Evolutionary conservation across 2,113 vertebrate species (phyloP).

Genomic region (Protobothrops mucrosquamatus): DNA sequence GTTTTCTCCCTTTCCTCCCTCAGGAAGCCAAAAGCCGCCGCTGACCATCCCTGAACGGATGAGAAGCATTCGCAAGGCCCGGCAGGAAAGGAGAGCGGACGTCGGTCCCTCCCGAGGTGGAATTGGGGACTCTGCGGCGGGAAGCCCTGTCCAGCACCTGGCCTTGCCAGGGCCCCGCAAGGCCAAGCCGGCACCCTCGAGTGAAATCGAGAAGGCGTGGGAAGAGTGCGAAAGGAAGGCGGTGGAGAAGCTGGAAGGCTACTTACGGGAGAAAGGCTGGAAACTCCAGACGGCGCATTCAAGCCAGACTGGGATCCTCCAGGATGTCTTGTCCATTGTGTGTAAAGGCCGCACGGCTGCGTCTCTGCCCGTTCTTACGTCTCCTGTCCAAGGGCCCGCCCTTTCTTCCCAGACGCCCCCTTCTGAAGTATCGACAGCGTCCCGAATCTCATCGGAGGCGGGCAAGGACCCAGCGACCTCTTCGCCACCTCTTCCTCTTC

Average conservation of each 20-base stretch:
- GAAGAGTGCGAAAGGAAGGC: background rate
- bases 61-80: background rate
- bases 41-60: background rate
- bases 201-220: background rate
- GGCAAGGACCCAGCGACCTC: too few relatives aligned
- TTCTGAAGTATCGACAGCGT: background rate
- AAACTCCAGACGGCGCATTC: background rate
- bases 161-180: background rate
- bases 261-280: background rate
- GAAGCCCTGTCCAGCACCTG: background rate
- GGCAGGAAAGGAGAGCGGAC: background rate
- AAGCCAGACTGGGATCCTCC: background rate
- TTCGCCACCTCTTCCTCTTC: background rate
- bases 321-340: background rate
- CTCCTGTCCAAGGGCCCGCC: too few relatives aligned
- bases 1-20: background rate
- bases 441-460: background rate
- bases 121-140: accelerated
- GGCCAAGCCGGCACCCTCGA: background rate
- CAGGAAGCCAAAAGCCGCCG: background rate
- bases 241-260: background rate
- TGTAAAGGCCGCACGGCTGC: background rate
- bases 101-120: too few relatives aligned
- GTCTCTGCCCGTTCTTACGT: background rate
- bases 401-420: too few relatives aligned